Conservation (phyloP, 92 coral and sea anemone genomes). For the Heteractis magnifica region DNA sequence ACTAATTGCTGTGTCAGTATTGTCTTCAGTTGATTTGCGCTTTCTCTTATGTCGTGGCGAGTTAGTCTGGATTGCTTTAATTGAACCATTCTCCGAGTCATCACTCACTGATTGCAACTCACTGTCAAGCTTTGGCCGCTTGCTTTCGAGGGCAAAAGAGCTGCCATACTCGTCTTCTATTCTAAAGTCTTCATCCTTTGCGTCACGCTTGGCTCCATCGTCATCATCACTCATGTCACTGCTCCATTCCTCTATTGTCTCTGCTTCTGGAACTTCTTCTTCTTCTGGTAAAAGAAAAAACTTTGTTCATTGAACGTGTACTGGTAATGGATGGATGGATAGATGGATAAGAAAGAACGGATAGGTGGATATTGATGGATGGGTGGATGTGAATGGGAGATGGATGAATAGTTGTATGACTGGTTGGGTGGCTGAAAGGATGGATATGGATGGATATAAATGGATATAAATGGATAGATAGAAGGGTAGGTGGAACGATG, state of each 20-base stretch:
- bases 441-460: neutral
- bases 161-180: conserved; percentile 25
- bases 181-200: conserved; percentile 33
- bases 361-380: neutral
- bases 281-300: neutral
- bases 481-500: no score
- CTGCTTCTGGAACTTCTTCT: conserved; percentile 45
- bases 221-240: conserved; percentile 79
- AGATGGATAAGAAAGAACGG: neutral
- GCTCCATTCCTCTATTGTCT: conserved; percentile 71
- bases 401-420: no score
- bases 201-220: conserved; percentile 55
- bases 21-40: conserved; percentile 24
- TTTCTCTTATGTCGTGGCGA: conserved; percentile 39
- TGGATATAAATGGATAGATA: neutral
- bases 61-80: conserved; percentile 47
- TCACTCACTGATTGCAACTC: neutral
- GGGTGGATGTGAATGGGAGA: neutral
- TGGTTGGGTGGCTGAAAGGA: neutral
- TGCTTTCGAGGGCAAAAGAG: neutral
- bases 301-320: neutral
- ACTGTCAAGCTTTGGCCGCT: neutral
- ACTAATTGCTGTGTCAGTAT: neutral
- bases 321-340: neutral
- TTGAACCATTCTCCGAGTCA: neutral